Conservation (phyloP, 2,113 vertebrate species). For the Sorex fumeus region DNA sequence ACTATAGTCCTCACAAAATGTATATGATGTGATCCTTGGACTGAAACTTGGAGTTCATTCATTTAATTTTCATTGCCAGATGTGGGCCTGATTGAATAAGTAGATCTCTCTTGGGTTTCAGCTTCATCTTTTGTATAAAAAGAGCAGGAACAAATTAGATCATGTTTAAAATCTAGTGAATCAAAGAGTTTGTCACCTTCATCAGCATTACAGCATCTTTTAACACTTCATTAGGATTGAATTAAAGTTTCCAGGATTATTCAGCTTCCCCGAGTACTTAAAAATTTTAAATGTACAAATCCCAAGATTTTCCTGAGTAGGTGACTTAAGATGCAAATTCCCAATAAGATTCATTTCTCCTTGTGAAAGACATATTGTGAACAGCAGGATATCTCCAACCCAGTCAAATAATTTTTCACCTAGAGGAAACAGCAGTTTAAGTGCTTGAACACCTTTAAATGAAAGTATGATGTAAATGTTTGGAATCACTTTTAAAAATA, state of each 20-base stretch:
- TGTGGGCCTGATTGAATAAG: not conserved
- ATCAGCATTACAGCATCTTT: not conserved
- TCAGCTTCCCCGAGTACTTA: not conserved
- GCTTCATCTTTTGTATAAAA: not conserved
- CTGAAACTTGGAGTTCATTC: not conserved
- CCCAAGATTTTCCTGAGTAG: conserved; percentile 1
- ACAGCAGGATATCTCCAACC: not conserved
- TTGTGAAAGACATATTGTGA: not conserved
- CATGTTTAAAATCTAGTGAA: not conserved
- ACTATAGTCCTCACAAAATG: not conserved
- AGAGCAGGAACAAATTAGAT: not conserved
- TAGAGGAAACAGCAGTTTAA: not conserved
- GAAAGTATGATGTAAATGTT: not conserved
- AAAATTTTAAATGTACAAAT: not conserved
- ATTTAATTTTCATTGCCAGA: not conserved
- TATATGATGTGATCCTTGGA: not conserved
- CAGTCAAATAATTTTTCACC: not conserved
- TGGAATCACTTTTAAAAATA: too few species aligned
- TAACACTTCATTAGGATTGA: conserved; percentile 59
- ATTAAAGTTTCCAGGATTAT: conserved; percentile 64
- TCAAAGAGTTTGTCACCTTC: conserved; percentile 39
- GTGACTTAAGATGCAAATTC: not conserved
- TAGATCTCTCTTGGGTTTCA: not conserved
- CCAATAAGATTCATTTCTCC: not conserved
- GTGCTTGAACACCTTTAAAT: not conserved